These are phyloP conservation scores for Xylocopa sonorina DNA, from an alignment of 1,140 invertebrate genomes.

Conservation along the genomic window DNA sequence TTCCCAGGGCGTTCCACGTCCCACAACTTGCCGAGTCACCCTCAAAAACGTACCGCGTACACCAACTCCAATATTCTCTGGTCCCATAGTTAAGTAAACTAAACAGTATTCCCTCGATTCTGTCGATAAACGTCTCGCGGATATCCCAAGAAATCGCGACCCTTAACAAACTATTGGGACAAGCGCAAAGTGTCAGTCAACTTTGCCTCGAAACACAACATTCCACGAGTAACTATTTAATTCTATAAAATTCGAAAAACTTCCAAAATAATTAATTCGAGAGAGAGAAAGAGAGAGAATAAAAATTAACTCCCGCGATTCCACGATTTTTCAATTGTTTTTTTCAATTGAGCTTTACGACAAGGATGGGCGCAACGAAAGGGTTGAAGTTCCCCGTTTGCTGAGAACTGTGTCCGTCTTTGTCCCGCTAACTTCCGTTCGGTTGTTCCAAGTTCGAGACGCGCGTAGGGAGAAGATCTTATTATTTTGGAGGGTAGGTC, in stretches of 20 bases:
- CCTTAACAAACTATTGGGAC: neutral
- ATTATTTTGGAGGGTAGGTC: conserved; percentile 53
- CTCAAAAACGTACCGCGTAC: too few relatives aligned
- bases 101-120: too few relatives aligned
- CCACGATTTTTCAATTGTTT: neutral
- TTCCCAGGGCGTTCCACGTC: too few relatives aligned
- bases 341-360: too few relatives aligned
- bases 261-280: too few relatives aligned
- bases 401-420: neutral
- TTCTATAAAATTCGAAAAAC: too few relatives aligned
- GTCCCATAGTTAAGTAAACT: neutral
- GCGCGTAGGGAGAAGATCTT: conserved; percentile 21
- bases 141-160: neutral
- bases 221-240: too few relatives aligned
- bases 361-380: too few relatives aligned
- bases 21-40: too few relatives aligned
- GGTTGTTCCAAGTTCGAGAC: neutral
- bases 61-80: neutral
- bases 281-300: too few relatives aligned
- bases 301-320: neutral
- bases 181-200: neutral
- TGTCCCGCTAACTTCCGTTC: neutral
- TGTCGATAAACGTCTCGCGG: neutral
- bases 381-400: neutral
- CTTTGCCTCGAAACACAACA: too few relatives aligned